phyloP scores from a whole-genome alignment of 2,888 invertebrate genomes.

The Drosophila tanythrix region DNA sequence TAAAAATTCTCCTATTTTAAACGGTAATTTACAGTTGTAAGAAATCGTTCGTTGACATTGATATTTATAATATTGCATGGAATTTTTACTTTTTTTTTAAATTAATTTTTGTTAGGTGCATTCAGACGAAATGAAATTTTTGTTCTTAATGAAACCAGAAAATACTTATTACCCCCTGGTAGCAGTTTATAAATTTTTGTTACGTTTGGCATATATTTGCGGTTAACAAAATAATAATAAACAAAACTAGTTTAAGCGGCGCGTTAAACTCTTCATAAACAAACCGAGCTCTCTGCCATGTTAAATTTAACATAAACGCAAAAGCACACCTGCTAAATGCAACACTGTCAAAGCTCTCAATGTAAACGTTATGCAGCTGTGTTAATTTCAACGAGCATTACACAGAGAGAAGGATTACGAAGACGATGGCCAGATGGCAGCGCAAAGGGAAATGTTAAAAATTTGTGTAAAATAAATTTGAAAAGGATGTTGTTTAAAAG shows the following conservation, averaged over 20 bases:
- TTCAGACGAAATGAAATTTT: constrained; percentile 1
- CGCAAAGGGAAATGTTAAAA: constrained; percentile 28
- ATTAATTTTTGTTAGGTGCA: too few relatives aligned
- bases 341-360: constrained; percentile 64
- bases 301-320: constrained; percentile 31
- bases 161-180: constrained; percentile 20
- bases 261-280: constrained; percentile 11
- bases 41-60: constrained; percentile 13
- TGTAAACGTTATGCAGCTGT: constrained; percentile 10
- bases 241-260: constrained; percentile 41
- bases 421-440: constrained; percentile 17
- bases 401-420: constrained; percentile 8
- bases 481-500: too few relatives aligned
- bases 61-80: constrained; percentile 17
- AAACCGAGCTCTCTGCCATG: constrained; percentile 17
- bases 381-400: constrained; percentile 1
- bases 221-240: constrained; percentile 22
- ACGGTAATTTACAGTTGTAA: neutral
- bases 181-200: constrained; percentile 30
- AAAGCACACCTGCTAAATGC: constrained; percentile 49
- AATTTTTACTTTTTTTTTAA: too few relatives aligned
- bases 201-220: constrained; percentile 21
- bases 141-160: constrained; percentile 25
- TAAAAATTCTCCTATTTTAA: constrained; percentile 26
- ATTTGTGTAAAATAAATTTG: constrained; percentile 44